Evolutionary conservation across 2,113 vertebrate genomes (phyloP).

Genomic region (Solenodon paradoxus): DNA sequence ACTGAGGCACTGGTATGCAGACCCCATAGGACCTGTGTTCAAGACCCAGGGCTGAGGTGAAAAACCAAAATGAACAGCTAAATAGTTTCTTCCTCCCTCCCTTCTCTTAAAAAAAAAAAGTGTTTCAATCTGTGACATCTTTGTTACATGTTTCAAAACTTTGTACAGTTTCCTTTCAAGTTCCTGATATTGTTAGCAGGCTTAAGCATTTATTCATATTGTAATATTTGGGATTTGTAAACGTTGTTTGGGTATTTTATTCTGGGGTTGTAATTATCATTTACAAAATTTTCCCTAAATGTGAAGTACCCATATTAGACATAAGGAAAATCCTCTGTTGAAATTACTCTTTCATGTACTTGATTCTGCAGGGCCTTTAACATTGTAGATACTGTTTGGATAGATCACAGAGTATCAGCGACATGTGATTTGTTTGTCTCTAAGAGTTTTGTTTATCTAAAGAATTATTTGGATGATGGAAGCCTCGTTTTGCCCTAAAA

Average conservation of each 20-base stretch:
- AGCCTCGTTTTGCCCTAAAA: slow-evolving; percentile 26
- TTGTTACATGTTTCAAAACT: slow-evolving; percentile 21
- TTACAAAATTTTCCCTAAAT: slow-evolving; percentile 2
- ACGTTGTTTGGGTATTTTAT: neutral
- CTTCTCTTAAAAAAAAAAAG: too few species aligned
- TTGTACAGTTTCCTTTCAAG: neutral
- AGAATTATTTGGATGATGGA: neutral
- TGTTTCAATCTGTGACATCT: neutral
- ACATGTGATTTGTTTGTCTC: neutral
- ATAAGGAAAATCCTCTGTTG: slow-evolving; percentile 11
- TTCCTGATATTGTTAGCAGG: neutral
- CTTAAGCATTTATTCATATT: slow-evolving; percentile 11
- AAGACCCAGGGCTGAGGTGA: too few species aligned
- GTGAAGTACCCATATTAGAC: neutral
- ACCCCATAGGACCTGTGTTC: too few species aligned
- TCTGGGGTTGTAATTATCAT: neutral
- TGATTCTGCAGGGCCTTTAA: neutral
- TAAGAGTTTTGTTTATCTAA: slow-evolving; percentile 31
- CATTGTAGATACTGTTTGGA: neutral
- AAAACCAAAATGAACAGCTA: too few species aligned
- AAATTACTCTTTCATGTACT: slow-evolving; percentile 26
- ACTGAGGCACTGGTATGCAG: too few species aligned
- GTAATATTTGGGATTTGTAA: neutral
- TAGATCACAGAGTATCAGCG: neutral
- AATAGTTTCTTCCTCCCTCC: too few species aligned